phyloP scores from a whole-genome alignment of 1,140 invertebrate species.

The Drosophila pallidifrons region DNA sequence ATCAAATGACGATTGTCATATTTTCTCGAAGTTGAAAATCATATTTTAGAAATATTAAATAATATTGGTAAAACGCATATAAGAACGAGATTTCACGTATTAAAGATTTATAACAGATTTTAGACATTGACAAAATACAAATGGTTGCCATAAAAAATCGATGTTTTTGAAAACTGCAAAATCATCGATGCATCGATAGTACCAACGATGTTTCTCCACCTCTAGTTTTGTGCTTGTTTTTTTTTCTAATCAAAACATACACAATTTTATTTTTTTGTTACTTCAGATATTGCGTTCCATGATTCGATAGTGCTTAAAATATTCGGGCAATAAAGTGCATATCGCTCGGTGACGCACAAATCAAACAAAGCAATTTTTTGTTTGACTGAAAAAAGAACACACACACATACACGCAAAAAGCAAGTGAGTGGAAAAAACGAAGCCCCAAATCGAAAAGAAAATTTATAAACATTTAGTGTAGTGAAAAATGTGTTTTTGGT shows the following conservation, averaged over 20 bases:
- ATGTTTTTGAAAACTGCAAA: no score
- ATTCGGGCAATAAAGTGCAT: slow-evolving; percentile 17
- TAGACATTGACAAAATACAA: no score
- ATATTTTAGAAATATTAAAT: no score
- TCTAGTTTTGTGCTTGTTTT: slow-evolving; percentile 46
- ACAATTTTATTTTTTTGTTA: slow-evolving; percentile 37
- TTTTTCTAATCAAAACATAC: slow-evolving; percentile 53
- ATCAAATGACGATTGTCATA: no score
- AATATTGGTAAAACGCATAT: no score
- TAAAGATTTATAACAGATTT: no score
- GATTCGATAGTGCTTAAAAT: slow-evolving; percentile 28
- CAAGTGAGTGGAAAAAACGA: slow-evolving; percentile 45
- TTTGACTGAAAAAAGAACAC: slow-evolving; percentile 20
- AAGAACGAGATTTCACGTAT: no score
- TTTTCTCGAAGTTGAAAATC: no score
- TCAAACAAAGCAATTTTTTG: slow-evolving; percentile 49
- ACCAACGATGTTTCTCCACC: no score
- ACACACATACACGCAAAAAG: slow-evolving; percentile 26
- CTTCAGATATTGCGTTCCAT: slow-evolving; percentile 23
- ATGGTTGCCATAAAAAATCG: no score
- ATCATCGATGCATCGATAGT: no score
- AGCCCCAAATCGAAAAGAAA: slow-evolving; percentile 34
- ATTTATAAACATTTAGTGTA: slow-evolving; percentile 36
- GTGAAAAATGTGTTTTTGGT: slow-evolving; percentile 49
- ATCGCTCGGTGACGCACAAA: slow-evolving; percentile 43